phyloP scores from a whole-genome alignment of 2,113 vertebrate species.

The Sorex fumeus region DNA sequence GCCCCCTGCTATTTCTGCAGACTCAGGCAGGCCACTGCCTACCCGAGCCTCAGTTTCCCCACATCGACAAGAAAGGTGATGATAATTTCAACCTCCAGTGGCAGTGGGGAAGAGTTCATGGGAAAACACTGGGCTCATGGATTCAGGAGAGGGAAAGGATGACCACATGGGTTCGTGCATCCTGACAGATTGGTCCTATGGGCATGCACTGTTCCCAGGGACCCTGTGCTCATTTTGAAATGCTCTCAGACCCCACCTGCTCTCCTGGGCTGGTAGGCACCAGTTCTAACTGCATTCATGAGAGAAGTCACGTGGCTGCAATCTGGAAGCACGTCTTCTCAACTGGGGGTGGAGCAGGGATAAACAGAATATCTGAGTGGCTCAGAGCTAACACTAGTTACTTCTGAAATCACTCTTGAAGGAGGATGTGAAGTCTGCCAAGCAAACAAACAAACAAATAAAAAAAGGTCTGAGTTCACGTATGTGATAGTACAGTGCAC shows the following conservation, averaged over 20 bases:
- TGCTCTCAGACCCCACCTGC: slow-evolving; percentile 30
- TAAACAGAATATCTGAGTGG: background rate
- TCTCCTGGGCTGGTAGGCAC: background rate
- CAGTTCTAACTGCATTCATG: background rate
- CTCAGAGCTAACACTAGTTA: background rate
- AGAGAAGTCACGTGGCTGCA: background rate
- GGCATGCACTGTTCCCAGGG: too few relatives aligned
- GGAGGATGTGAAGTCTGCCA: background rate
- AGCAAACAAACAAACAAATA: too few relatives aligned
- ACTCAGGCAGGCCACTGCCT: background rate
- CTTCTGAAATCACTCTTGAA: background rate
- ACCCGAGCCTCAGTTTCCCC: background rate
- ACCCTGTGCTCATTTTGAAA: background rate
- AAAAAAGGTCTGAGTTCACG: background rate
- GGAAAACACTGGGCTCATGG: background rate
- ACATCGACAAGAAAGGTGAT: slow-evolving; percentile 15
- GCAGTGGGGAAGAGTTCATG: background rate
- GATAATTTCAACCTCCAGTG: background rate
- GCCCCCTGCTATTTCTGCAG: background rate
- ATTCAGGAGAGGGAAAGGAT: background rate
- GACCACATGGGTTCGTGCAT: background rate
- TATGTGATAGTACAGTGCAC: background rate
- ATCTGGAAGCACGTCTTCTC: background rate
- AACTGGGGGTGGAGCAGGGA: background rate
- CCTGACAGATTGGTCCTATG: too few relatives aligned